These are phyloP conservation scores for Tanypteryx hageni DNA, from an alignment of 2,888 invertebrate genomes.

Conservation along the genomic window DNA sequence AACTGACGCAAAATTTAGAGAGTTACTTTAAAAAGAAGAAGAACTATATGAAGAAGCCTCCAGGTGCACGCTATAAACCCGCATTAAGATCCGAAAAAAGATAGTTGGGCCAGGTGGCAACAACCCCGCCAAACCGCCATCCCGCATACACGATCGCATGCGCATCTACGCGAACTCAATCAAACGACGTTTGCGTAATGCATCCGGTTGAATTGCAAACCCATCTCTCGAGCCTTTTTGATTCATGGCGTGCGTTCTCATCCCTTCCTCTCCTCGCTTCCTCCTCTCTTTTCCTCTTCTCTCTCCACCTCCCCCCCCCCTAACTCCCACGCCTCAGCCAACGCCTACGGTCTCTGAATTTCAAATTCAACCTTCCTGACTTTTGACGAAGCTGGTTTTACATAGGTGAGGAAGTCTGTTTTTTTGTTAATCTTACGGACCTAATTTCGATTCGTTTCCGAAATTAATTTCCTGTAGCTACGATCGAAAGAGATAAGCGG, in stretches of 20 bases:
- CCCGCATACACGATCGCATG: background rate
- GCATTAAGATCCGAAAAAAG: background rate
- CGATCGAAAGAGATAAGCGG: no score
- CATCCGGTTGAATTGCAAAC: constrained; percentile 20
- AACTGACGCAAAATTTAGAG: no score
- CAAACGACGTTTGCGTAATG: constrained; percentile 6
- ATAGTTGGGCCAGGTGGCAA: background rate
- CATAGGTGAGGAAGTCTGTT: no score
- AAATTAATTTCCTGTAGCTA: no score
- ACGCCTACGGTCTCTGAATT: background rate
- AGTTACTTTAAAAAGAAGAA: no score
- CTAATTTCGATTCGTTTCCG: no score
- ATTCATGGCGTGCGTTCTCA: background rate
- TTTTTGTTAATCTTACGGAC: no score
- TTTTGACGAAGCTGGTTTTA: background rate
- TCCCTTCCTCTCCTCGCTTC: background rate
- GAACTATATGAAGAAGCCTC: no score
- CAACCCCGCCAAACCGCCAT: background rate
- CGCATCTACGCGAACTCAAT: background rate
- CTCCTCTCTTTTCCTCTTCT: no score
- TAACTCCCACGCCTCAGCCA: background rate
- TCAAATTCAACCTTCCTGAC: background rate
- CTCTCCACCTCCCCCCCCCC: background rate
- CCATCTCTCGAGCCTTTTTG: background rate
- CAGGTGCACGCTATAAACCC: no score